Conservation (phyloP, 2,113 vertebrate species). For the Geococcyx californianus region DNA sequence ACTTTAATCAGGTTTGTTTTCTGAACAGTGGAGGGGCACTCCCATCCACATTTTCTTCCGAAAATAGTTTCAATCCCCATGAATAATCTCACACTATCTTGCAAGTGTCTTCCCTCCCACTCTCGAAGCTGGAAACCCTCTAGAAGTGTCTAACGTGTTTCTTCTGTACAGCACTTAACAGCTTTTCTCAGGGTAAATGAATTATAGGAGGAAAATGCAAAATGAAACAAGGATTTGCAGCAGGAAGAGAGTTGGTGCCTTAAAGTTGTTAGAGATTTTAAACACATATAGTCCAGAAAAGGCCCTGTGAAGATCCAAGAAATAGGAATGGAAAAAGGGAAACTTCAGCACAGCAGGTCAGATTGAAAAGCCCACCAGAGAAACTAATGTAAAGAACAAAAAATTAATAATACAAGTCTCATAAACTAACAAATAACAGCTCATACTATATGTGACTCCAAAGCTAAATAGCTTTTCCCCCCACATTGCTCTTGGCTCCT, state of each 20-base stretch:
- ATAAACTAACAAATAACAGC: background rate
- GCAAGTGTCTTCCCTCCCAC: background rate
- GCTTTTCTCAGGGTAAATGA: conserved; percentile 48
- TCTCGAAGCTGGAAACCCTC: background rate
- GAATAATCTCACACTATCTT: background rate
- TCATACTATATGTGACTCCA: accelerated
- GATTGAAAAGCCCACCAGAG: background rate
- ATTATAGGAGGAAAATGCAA: conserved; percentile 36
- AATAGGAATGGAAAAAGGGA: background rate
- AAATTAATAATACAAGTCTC: background rate
- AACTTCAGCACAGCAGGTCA: background rate
- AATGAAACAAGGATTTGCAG: conserved; percentile 1
- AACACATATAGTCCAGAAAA: background rate
- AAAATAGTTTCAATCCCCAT: background rate
- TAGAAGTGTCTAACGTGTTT: background rate
- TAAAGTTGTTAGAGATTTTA: conserved; percentile 27
- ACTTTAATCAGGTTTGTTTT: background rate
- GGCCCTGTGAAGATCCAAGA: background rate
- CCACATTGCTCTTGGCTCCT: background rate
- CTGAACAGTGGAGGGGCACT: background rate
- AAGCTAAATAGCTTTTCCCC: background rate
- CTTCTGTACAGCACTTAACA: conserved; percentile 18
- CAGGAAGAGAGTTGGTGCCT: background rate
- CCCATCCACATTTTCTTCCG: background rate
- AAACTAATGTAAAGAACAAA: background rate